These are phyloP conservation scores for Frieseomelitta varia DNA, from an alignment of 1,140 invertebrate genomes.

Conservation along the genomic window DNA sequence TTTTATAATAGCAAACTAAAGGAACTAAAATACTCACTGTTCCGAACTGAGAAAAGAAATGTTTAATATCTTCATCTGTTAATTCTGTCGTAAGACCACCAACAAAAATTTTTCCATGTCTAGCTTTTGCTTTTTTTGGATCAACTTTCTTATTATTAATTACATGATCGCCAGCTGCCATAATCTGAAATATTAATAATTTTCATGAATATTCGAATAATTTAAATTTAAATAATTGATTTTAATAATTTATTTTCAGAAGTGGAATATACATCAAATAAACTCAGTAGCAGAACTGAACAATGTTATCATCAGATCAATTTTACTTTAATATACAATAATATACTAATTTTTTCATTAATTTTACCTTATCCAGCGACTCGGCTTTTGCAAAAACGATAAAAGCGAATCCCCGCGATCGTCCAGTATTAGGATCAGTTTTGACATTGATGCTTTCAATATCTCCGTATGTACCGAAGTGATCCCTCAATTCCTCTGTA, in stretches of 20 bases:
- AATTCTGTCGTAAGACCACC: conserved; percentile 95
- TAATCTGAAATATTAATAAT: conserved; percentile 81
- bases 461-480: conserved; percentile 94
- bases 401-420: conserved; percentile 96
- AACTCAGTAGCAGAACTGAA: conserved; percentile 82
- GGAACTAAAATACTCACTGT: conserved; percentile 85
- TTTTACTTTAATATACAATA: conserved; percentile 17
- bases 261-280: conserved; percentile 72
- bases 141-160: conserved; percentile 97
- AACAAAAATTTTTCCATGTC: conserved; percentile 97
- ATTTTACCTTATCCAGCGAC: conserved; percentile 92
- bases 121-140: conserved; percentile 96
- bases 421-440: conserved; percentile 94
- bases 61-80: conserved; percentile 95
- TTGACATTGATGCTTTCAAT: conserved; percentile 97
- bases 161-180: conserved; percentile 91
- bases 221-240: not conserved
- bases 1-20: not conserved
- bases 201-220: not conserved
- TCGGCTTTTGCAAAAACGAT: conserved; percentile 95
- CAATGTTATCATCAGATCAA: conserved; percentile 68
- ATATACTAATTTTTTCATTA: conserved; percentile 26
- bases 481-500: conserved; percentile 95
- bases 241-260: conserved; percentile 47
- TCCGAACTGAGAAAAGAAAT: conserved; percentile 94